Conservation (phyloP, 1,140 invertebrate genomes). For the Drosophila sucinea region DNA sequence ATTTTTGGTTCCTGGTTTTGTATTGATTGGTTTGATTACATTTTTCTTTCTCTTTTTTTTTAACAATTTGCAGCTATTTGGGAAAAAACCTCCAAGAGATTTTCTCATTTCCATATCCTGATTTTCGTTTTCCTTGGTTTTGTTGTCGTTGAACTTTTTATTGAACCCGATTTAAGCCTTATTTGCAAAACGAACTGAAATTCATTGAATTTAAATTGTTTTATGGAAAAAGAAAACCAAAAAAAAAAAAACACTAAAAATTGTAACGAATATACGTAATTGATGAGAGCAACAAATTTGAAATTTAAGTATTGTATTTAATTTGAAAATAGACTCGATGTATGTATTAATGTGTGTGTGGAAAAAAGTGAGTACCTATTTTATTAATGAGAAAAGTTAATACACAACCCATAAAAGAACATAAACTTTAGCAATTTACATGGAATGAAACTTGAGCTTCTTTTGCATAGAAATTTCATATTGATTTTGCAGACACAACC, state of each 20-base stretch:
- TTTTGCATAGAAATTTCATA: conserved; percentile 44
- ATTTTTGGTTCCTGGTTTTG: conserved; percentile 29
- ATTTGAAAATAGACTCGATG: conserved; percentile 43
- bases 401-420: conserved; percentile 34
- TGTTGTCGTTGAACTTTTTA: neutral
- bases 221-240: conserved; percentile 15
- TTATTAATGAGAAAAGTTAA: conserved; percentile 39
- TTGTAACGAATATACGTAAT: conserved; percentile 78
- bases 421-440: conserved; percentile 31
- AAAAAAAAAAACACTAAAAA: conserved; percentile 54
- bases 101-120: too few relatives aligned
- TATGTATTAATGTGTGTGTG: conserved; percentile 33
- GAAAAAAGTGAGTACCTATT: conserved; percentile 58
- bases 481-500: conserved; percentile 48
- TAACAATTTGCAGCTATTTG: neutral
- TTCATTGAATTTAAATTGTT: conserved; percentile 73
- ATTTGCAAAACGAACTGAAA: conserved; percentile 64
- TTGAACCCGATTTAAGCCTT: conserved; percentile 7
- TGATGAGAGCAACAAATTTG: conserved; percentile 73
- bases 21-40: neutral
- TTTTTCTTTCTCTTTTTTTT: conserved; percentile 8
- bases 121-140: conserved; percentile 16
- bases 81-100: conserved; percentile 29
- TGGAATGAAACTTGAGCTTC: conserved; percentile 62
- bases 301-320: conserved; percentile 70